Evolutionary conservation across 2,888 invertebrate species (phyloP), one percentile per base, ranked within the genome.

Genomic region (Drosophila neonasuta): DNA sequence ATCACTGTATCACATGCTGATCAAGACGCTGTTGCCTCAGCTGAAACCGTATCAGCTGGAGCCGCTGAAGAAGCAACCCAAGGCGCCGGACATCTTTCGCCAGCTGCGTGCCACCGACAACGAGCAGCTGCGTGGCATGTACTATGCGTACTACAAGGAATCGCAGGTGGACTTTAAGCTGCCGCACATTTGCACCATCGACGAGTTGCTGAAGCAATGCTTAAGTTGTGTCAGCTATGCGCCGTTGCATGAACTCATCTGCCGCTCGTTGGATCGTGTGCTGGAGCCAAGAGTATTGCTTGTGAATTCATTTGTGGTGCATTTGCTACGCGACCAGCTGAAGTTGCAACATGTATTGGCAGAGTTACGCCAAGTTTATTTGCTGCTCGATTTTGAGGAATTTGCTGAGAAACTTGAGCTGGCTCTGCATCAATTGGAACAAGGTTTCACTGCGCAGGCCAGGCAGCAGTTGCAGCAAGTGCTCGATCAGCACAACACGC

Each of bases 91-190:
- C 3, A 77, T 77, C 9, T 62, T 68, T 4, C 3, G 13, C 8
- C 77, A 77, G 34, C 3, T 78, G 1, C 39, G 39, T 4, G 6
- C 36, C 10, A 46, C 39, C 0, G 30, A 49, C 0, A 24, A 61
- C 7, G 24, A 50, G 0, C 29, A 56, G 1, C 4, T 74, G 32
- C 65, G 76, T 2, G 17, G 29, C 8, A 20, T 78, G 6, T 65
- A 64, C n/a, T 65, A 61, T 20, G n/a, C 13, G 1, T 78, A 68
- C 34, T 49, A 74, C 42, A 60, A 55, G 34, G 71, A 78, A 8
- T 65, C 74, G 0, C 8, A 45, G 8, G 9, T 34, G 2, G 59
- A 74, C n/a, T 24, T 58, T 0, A 34, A 5, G 1, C 54, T 68
- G 3, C 15, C 61, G 0, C 24, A 15, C 0, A 13, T 29, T 8